Evolutionary conservation across 2,113 vertebrate genomes (phyloP), one percentile per base, ranked within the genome.

Genomic region (Muntiacus reevesi): DNA sequence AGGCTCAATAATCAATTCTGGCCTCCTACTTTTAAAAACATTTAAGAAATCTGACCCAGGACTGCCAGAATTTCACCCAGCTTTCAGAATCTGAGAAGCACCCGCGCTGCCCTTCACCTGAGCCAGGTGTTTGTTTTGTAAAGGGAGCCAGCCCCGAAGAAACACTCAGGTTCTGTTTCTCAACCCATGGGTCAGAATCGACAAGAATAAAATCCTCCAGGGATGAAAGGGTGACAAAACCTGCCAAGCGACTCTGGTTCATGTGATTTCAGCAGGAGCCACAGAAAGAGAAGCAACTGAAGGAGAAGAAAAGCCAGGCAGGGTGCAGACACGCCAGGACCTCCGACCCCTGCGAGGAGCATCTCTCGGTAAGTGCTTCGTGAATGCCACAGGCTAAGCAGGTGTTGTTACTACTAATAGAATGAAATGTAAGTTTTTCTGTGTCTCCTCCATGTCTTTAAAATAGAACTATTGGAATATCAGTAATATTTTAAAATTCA

Each of bases 161-260:
- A 43, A 30, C 2, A 27, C 50, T 33, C 91, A 30, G 36, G 23
- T 62, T 45, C 82, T 10, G 3, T 5, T 79, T 62, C 64, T 83
- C 81, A 25, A 55, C 43, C 92, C 12, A 30, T 30, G 78, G 9
- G 86, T 43, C 23, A 89, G 9, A 94, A 0, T 85, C 87, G 95
- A 96, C 28, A 17, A 60, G 90, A 60, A 43, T 23, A 6, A 64
- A 89, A n/a, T 43, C 95, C 91, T 84, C 87, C 50, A 21, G 36
- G 62, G 92, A 95, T 3, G 21, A 55, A 78, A 91, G 36, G 52
- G 92, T 27, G 52, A 86, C 21, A 47, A 76, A 21, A 95, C 71
- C 79, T 95, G 92, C 95, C 92, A 52, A 85, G 92, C 64, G 67
- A 82, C 90, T 84, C 87, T 23, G 59, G 59, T 67, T 84, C 16